Evolutionary conservation across 1,140 invertebrate genomes (phyloP), one percentile per base, ranked within the genome.

Genomic region (Sipha flava): DNA sequence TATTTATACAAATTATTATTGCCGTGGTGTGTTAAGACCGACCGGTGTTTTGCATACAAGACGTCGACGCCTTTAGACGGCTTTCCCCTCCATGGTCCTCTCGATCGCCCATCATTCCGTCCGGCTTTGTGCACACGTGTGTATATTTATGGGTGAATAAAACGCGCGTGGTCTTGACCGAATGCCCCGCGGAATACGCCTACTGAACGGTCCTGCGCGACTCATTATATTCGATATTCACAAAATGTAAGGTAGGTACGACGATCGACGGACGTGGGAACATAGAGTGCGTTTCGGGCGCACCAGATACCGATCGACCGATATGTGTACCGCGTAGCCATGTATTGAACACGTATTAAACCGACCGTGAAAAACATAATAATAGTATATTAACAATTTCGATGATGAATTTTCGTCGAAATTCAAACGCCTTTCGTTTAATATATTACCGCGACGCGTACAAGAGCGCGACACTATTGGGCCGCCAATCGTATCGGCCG

Each of bases 1-100:
- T 66, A 66, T 43, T 66, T 43, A 43, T 23, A 66, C 37, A 66
- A 66, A 66, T 66, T 59, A 59, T 59, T 66, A 66, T 43, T 66
- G 2, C 29, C 5, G 54, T 9, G 6, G 16, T 49, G 62, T 37
- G 62, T 64, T 62, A 34, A 62, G 34, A 37, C 9, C 18, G 57
- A 6, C 29, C 29, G 16, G n/a, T 23, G 62, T 66, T 66, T 64
- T 66, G 64, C 34, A 43, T 66, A 66, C 34, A 16, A 16, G 37
- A 66, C 21, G 34, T 21, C 34, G 37, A 66, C 14, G 37, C 37
- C 37, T 66, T 40, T 66, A 12, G 37, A 21, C 64, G 6, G 57
- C 23, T 59, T 31, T 31, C 7, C 5, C 14, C n/a, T n/a, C n/a
- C n/a, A n/a, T n/a, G n/a, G n/a, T n/a, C 10, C 26, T 31, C 23